Base-by-base conservation (phyloP, 2,113 vertebrate species). In the Labeo catla region DNA sequence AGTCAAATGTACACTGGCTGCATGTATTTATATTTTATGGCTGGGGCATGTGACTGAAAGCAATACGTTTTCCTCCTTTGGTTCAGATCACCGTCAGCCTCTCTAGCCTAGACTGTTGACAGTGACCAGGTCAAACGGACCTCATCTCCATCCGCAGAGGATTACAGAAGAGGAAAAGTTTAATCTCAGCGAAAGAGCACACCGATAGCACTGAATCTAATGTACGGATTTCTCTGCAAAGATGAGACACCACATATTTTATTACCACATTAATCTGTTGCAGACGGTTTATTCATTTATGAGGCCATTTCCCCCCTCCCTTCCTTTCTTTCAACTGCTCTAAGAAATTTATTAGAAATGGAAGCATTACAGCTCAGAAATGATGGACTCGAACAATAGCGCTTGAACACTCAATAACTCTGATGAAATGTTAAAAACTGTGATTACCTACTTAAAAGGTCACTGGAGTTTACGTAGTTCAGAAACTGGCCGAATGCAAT, bases 281-380 rank as follows among this genome's bases (percentile, higher is more conserved):
- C 91, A 90, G 90, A 88, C 54, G 74, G 90, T 91, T 92, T 91
- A 93, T 89, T 93, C 90, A 92, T 92, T 92, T 87, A 89, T 92
- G 89, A 92, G 88, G 83, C 82, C 87, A 79, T 91, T 89, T 87
- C 84, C 84, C 83, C 39, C 52, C 86, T 3, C 39, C 87, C 86
- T 85, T 91, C 90, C 87, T 88, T 88, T 90, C 89, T 88, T 86
- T 92, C 85, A 52, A 59, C 90, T 76, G 89, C 86, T 89, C 85
- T 76, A 83, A 86, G 74, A 63, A 88, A 89, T 91, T 89, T 90
- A 91, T 91, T 87, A 88, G 86, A 39, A 85, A 85, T 81, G 79
- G 52, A 83, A 89, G 88, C 76, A 72, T 43, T 8, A 76, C 76
- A 74, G 78, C 76, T 91, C 86, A 74, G 82, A 85, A 91, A 89